Evolutionary conservation across 2,888 invertebrate genomes (phyloP), one percentile per base, ranked within the genome.

Genomic region (Electrophaes corylata): DNA sequence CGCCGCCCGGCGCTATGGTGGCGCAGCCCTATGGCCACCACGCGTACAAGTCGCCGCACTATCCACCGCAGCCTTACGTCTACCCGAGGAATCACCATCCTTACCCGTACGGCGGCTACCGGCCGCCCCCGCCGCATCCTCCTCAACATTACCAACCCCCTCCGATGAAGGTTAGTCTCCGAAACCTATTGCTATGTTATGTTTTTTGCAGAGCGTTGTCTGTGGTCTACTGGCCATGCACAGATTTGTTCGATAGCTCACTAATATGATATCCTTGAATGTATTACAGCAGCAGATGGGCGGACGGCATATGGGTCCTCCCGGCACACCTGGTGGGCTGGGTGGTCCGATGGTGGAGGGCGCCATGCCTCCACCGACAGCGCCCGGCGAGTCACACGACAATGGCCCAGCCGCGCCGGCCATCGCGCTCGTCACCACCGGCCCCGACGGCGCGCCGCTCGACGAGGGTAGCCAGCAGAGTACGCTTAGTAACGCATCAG

Each of bases 391-490:
- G 92, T 94, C 86, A 84, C 96, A 94, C 81, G 94, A 94, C 81
- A 94, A 94, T 84, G 94, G 94, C 19, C 92, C 93, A n/a, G 87
- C 92, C 47, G 93, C 96, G 81, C 95, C 96, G 58, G 96, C 96
- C 71, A 97, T 96, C 43, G 96, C 96, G 60, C 95, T 97, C 67
- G 96, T 97, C 75, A 97, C 97, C 66, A 97, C 97, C 54, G 97
- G 97, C 3, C 97, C 97, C 12, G 97, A 98, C 90, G 97, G 97
- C 59, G 94, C 96, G 66, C 95, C 96, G 41, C 93, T 98, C 67
- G 97, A 98, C 84, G 97, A 98, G 86, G 97, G 96, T 73, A 97
- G 97, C 73, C 98, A 98, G 84, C 97, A 98, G 88, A 97, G 97
- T 76, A 98, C 97, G 67, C 93, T 97, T 68, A 97, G 97, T 57